Evolutionary conservation across 2,113 vertebrate species (phyloP), one percentile per base, ranked within the genome.

Genomic region (Hucho hucho): DNA sequence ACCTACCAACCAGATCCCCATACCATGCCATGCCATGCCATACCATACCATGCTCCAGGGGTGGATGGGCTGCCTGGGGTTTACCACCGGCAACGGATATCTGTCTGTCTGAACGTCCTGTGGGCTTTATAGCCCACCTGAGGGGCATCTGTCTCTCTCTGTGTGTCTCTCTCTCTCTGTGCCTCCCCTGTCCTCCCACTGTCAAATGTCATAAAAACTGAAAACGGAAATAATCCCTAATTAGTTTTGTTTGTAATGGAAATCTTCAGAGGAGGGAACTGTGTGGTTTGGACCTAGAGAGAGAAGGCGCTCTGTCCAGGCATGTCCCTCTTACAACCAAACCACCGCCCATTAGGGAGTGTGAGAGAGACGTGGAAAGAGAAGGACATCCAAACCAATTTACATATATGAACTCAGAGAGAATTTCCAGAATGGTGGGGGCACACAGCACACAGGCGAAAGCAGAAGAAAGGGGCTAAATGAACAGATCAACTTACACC

Each of bases 231-330:
- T 74, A 75, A 81, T 81, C 81, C 72, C 26, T 86, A 89, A 92
- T 92, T 91, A 92, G 87, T 89, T 86, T 78, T 53, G 70, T 88
- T 88, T 89, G 80, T 81, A 86, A 76, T 75, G 67, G 87, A 81
- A 76, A 80, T 77, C 76, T 91, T 86, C 65, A 70, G 73, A 87
- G 59, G 70, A 64, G 12, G 63, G 66, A 56, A 56, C 24, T 67
- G 66, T 82, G 81, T 53, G 87, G 76, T 84, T 85, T 82, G 75
- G 16, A 14, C 72, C 69, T 63, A 64, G 80, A 72, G 53, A 72
- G 77, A 73, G 43, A 32, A 18, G 4, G 46, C 56, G 18, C 68
- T 85, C 59, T 83, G 86, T 74, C 79, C 81, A 78, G 83, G 78
- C 86, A 61, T 78, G 83, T 87, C 73, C 74, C 47, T 4, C 37